Conservation (phyloP, 1,140 invertebrate species). For the Zophobas atratus region DNA sequence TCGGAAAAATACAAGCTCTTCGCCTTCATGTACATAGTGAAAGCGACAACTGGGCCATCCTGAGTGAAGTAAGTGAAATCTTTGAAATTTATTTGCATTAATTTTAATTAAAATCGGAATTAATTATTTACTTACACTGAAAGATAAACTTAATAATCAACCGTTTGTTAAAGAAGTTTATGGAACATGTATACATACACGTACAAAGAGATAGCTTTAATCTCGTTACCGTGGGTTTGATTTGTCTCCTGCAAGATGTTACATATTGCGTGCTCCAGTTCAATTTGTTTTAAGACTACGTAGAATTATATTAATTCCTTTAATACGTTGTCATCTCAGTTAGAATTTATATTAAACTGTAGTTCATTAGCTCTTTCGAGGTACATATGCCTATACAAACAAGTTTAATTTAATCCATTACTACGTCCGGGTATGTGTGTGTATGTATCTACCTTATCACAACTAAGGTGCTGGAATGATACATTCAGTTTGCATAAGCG, state of each 20-base stretch:
- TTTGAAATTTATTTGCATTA: slow-evolving; percentile 28
- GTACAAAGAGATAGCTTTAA: slow-evolving; percentile 15
- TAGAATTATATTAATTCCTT: slow-evolving; percentile 18
- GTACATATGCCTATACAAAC: too few relatives aligned
- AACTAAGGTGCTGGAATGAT: too few relatives aligned
- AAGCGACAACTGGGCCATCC: slow-evolving; percentile 91
- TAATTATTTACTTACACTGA: slow-evolving; percentile 9
- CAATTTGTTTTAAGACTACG: slow-evolving; percentile 19
- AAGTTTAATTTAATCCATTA: too few relatives aligned
- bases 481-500: too few relatives aligned
- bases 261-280: slow-evolving; percentile 20
- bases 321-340: not conserved
- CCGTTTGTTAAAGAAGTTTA: slow-evolving; percentile 16
- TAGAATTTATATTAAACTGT: not conserved
- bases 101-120: slow-evolving; percentile 39
- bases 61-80: slow-evolving; percentile 84
- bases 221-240: slow-evolving; percentile 3
- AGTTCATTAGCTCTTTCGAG: too few relatives aligned
- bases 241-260: slow-evolving; percentile 8
- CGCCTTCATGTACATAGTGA: slow-evolving; percentile 84
- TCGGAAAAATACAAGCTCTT: slow-evolving; percentile 81
- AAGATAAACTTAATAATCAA: not conserved
- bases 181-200: slow-evolving; percentile 11
- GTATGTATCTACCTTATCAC: too few relatives aligned
- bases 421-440: too few relatives aligned